A percentile compares a stretch with the other conserved stretches of the same genome.
Evolutionary conservation across 2,113 vertebrate genomes (phyloP).

Genomic region (Nothocercus nigrocapillus): DNA sequence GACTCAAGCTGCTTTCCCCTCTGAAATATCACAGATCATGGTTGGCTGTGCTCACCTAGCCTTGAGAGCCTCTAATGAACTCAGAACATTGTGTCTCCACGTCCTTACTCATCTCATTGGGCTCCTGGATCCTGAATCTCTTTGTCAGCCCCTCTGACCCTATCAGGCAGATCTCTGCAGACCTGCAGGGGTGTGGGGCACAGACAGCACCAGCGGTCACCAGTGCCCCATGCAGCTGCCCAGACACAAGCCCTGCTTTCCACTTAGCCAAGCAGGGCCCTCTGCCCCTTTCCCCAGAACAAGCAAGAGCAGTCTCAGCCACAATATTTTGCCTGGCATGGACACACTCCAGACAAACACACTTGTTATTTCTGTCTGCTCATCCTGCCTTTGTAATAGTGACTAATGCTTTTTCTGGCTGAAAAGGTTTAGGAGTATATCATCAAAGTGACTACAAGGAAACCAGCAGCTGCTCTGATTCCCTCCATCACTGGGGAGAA

Average conservation of each 20-base stretch:
- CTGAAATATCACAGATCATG: background rate
- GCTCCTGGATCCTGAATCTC: accelerated
- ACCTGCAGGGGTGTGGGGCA: accelerated
- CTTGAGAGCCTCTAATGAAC: background rate
- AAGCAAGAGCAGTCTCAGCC: background rate
- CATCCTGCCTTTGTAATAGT: conserved; percentile 31
- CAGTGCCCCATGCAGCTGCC: background rate
- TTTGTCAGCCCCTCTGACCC: background rate
- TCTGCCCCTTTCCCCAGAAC: background rate
- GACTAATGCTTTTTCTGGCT: conserved; percentile 64
- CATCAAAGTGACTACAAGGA: conserved; percentile 3
- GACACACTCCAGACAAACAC: background rate
- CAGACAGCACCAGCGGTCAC: background rate
- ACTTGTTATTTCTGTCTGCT: conserved; percentile 54
- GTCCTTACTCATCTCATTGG: background rate
- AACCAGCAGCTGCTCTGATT: background rate
- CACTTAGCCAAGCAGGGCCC: background rate
- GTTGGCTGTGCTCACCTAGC: background rate
- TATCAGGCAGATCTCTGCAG: background rate
- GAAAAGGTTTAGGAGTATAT: background rate
- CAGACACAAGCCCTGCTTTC: background rate
- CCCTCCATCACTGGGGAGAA: background rate
- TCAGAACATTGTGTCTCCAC: background rate
- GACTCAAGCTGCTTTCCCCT: background rate
- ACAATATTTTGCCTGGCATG: conserved; percentile 66